Evolutionary conservation across 2,888 invertebrate genomes (phyloP), one percentile per base, ranked within the genome.

Genomic region (Mimumesa dahlbomi): DNA sequence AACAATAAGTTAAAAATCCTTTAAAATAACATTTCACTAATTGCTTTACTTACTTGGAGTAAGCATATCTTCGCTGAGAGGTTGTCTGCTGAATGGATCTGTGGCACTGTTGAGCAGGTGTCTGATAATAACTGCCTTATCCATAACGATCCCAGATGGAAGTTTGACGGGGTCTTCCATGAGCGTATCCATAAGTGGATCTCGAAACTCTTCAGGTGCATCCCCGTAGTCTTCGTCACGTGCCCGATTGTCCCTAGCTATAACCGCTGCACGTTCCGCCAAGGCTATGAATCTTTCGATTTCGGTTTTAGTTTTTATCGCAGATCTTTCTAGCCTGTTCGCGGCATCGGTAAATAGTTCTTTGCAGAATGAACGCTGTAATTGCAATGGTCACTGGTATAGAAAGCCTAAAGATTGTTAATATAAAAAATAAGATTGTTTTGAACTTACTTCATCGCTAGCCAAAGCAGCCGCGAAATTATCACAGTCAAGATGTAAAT

Each of bases 41-140:
- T 48, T 2, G 6, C 1, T 6, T 1, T 46, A 82, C 85, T 89
- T 90, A 97, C 97, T 95, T 90, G 98, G 95, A 83, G 93, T 93
- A 52, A 99, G 92, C 93, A 98, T 96, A 84, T 97, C 97, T 90
- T 98, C 98, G 9, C 95, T 96, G 43, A 99, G 93, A 13, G 96
- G 95, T 89, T 98, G 98, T 68, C 99, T 92, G 90, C 98, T 99
- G 91, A 99, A 99, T 0, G 99, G 99, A 91, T 99, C 99, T 0
- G 98, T 98, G 84, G 95, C 95, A 84, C 98, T 98, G 90, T 98
- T 98, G 81, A 98, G 92, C 85, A 98, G 91, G 91, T 98, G 98
- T 73, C 98, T 93, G 87, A 97, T 93, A 72, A 98, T 98, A 79
- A 98, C 96, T 29, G 97, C 93, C 68, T 98, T 93, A 90, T 98